These are phyloP conservation scores for Odobenus rosmarus DNA, from an alignment of 2,113 vertebrate genomes.

Conservation along the genomic window DNA sequence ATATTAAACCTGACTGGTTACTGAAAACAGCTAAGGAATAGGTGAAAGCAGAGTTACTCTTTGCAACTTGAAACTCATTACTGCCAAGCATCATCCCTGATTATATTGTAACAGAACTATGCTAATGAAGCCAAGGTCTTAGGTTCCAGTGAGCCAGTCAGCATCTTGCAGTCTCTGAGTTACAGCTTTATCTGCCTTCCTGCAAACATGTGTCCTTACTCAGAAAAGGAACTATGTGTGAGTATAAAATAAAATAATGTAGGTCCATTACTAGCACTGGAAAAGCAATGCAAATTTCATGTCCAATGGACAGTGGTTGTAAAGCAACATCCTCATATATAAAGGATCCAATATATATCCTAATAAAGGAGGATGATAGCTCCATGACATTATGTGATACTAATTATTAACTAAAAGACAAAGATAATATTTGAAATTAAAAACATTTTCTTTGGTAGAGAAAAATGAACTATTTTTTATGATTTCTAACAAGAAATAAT, in stretches of 20 bases:
- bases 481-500: background rate
- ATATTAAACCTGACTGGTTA: background rate
- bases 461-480: background rate
- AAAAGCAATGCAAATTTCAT: background rate
- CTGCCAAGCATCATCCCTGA: background rate
- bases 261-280: background rate
- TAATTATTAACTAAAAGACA: background rate
- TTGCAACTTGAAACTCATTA: conserved; percentile 11
- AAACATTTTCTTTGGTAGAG: background rate
- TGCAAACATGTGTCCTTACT: background rate
- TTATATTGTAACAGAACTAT: background rate
- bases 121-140: background rate
- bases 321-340: background rate
- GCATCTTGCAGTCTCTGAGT: background rate
- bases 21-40: background rate
- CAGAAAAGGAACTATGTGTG: background rate
- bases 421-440: background rate
- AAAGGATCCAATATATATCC: background rate
- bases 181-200: background rate
- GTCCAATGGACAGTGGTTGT: background rate
- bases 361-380: background rate
- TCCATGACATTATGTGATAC: background rate
- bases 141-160: background rate
- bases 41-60: background rate
- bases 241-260: background rate